Evolutionary conservation across 2,797 vertebrate genomes (phyloP), one percentile per base, ranked within the genome.

Genomic region (Adelosebastes latens): DNA sequence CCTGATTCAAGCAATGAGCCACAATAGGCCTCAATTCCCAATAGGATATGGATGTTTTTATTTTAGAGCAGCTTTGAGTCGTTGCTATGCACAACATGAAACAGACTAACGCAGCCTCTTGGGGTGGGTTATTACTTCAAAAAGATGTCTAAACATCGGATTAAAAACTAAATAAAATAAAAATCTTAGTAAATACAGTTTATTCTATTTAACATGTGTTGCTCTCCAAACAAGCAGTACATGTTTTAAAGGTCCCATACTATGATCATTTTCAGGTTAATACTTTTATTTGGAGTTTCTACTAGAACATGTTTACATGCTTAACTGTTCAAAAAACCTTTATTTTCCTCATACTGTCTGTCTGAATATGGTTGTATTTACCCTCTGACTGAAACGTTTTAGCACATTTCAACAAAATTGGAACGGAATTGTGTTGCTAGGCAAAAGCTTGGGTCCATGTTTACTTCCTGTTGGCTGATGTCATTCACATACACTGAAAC

Each of bases 401-500:
- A 46, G 16, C 42, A 1, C 42, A 46, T 46, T 46, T 46, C 16
- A 18, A 46, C 16, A 46, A 3, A 46, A 46, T 8, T 46, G 16
- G 14, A 46, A 0, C 18, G 7, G 42, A 46, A 0, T 18, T 46
- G 42, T 0, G 3, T 46, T 46, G 16, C 16, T 18, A 20, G 0
- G 42, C 42, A 46, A 46, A 16, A 46, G 16, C 42, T 46, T 46
- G 7, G 16, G 16, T 46, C 42, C 16, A 46, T 18, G 6, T 46
- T 6, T 18, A 20, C 16, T 46, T 46, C 42, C 16, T 46, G 42
- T 46, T 14, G 3, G 39, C 39, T 42, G 39, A 42, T 42, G 0
- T 42, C 42, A 46, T 46, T 46, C 42, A 46, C 16, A 20, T 46
- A 46, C 39, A 42, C 6, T 42, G 6, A 6, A 42, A 42, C 0